Percentiles rank a stretch among this genome's conserved stretches.
Conservation (phyloP, 2,888 invertebrate genomes). For the Agapetus fuscipes region DNA sequence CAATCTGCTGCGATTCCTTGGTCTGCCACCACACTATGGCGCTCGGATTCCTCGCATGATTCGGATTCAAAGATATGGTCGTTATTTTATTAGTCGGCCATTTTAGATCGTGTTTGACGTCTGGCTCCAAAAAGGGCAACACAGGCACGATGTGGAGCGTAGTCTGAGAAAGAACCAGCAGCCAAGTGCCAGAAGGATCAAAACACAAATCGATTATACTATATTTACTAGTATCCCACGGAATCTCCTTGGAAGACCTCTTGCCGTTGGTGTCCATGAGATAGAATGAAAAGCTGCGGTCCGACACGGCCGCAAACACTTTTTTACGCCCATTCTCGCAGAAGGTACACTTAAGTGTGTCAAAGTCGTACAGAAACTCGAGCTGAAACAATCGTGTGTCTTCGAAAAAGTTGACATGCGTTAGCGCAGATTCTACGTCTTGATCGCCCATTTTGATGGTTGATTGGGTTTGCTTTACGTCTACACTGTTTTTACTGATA, state of each 20-base stretch:
- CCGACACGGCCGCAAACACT: slow-evolving; percentile 38
- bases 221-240: slow-evolving; percentile 43
- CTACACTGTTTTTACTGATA: no score
- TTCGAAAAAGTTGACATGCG: slow-evolving; percentile 1
- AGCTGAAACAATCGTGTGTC: slow-evolving; percentile 39
- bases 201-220: slow-evolving; percentile 66
- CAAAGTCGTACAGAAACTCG: slow-evolving; percentile 34
- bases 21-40: slow-evolving; percentile 72
- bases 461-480: no score
- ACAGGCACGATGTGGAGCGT: slow-evolving; percentile 42
- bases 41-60: slow-evolving; percentile 42
- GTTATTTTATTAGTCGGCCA: slow-evolving; percentile 43
- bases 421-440: neutral
- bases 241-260: slow-evolving; percentile 21
- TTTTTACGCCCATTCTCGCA: slow-evolving; percentile 42
- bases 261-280: slow-evolving; percentile 34
- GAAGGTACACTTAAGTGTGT: slow-evolving; percentile 35
- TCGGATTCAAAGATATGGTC: slow-evolving; percentile 31
- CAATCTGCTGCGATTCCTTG: slow-evolving; percentile 57
- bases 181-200: slow-evolving; percentile 73
- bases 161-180: slow-evolving; percentile 51
- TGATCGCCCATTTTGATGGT: neutral
- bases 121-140: slow-evolving; percentile 38
- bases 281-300: slow-evolving; percentile 35
- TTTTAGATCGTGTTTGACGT: slow-evolving; percentile 37